Evolutionary conservation across 2,888 invertebrate genomes (phyloP).

Genomic region (Hydroisotoma schaefferi): DNA sequence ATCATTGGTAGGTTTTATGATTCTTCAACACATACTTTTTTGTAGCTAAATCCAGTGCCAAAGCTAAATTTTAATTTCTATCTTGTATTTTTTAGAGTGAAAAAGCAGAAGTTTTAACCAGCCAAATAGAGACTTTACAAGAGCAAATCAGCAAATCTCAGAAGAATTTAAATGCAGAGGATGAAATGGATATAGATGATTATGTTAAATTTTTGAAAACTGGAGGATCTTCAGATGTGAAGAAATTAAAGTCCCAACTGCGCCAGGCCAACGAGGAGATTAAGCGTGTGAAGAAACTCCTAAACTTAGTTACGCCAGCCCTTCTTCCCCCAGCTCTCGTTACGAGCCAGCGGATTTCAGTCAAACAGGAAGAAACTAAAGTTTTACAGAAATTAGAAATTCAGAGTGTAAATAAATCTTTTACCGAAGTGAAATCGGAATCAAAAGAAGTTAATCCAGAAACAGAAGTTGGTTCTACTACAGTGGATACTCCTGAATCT

Average conservation of each 20-base stretch:
- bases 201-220: constrained; percentile 64
- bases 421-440: no score
- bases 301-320: constrained; percentile 62
- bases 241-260: constrained; percentile 60
- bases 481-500: neutral
- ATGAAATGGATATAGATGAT: constrained; percentile 61
- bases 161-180: constrained; percentile 53
- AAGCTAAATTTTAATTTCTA: neutral
- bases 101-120: constrained; percentile 58
- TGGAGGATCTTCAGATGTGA: constrained; percentile 51
- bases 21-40: constrained; percentile 7
- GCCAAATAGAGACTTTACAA: constrained; percentile 61
- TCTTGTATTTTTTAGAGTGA: constrained; percentile 51
- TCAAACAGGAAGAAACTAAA: neutral
- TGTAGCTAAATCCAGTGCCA: neutral
- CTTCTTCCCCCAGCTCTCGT: constrained; percentile 50
- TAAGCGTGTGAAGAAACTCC: constrained; percentile 64
- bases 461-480: no score
- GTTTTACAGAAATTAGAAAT: no score
- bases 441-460: no score
- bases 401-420: no score
- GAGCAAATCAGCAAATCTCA: constrained; percentile 53
- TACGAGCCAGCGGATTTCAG: neutral
- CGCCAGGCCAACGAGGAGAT: constrained; percentile 67
- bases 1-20: constrained; percentile 49